Conservation (phyloP, 2,113 vertebrate species). For the Ciconia maguari region DNA sequence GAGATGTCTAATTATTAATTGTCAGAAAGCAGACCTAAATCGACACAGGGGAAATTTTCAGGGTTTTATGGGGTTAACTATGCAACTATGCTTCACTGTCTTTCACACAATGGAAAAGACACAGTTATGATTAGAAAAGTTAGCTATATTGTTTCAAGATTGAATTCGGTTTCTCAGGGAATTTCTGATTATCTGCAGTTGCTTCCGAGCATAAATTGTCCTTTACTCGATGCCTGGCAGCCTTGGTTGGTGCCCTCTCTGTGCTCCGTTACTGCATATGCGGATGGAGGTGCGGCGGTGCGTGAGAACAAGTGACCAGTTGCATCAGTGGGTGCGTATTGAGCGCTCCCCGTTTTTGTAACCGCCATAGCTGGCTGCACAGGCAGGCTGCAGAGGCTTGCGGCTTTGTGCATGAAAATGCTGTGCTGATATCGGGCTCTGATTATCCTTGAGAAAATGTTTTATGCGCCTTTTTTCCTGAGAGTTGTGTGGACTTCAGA, state of each 20-base stretch:
- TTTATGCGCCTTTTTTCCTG: background rate
- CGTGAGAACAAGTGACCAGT: rapidly evolving
- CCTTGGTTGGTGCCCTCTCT: background rate
- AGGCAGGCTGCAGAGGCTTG: background rate
- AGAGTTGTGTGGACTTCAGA: background rate
- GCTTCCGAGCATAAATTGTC: background rate
- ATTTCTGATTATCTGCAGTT: background rate
- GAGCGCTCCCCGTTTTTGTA: background rate
- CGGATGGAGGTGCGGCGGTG: background rate
- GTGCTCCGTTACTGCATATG: rapidly evolving
- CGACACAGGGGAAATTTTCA: background rate
- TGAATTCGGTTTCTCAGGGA: background rate
- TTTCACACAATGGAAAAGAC: background rate
- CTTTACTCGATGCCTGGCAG: background rate
- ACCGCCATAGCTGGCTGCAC: background rate
- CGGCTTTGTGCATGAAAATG: background rate
- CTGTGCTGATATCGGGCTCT: background rate
- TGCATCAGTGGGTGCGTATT: rapidly evolving
- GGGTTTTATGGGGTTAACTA: background rate
- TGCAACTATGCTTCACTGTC: background rate
- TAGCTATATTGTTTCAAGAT: background rate
- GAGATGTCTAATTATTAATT: conserved; percentile 47
- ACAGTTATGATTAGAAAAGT: background rate
- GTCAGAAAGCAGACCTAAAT: background rate
- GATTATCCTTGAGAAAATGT: background rate